Base-by-base conservation (phyloP, 2,797 vertebrate species). In the Mus spretus region DNA sequence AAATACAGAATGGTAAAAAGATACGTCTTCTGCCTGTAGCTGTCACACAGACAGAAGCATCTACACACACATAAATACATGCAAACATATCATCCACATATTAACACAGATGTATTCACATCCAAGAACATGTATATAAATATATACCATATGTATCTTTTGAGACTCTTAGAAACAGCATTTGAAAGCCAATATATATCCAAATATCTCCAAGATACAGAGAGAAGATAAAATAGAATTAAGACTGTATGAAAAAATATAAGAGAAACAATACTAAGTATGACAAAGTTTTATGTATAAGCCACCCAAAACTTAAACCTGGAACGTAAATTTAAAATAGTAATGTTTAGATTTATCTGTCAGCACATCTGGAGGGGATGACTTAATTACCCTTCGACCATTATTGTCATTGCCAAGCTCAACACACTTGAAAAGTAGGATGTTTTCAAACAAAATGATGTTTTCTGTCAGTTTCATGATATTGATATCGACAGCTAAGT, bases 351-450 rank as follows among this genome's bases (percentile, higher is more conserved):
- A 34, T 86, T n/a, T 34, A 44, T 78, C 55, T 85, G 55, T 89
- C 61, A 94, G 77, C 65, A 96, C 72, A 86, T 22, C 57, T 94
- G 17, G 78, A 94, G 50, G 79, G 37, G 96, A 89, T 28, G 87
- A 63, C 87, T 95, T 95, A 96, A 94, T 96, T 97, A 87, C 93
- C 74, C 84, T 77, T 91, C 67, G 63, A 97, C 50, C 80, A 79
- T 59, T 87, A 28, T 22, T 89, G 53, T 75, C 17, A 31, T 95
- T 84, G 96, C 50, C 70, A 93, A 89, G 28, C 17, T 97, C 85
- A 87, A 90, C 50, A 57, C 78, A 85, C 80, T 28, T 90, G 31
- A 79, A 65, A 9, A 8, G 37, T 20, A 50, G n/a, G 6, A 59
- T 81, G 37, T 61, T 80, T 95, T 82, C 11, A 88, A 91, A 57